Evolutionary conservation across 1,140 invertebrate species (phyloP).

Genomic region (Arctopsyche grandis): DNA sequence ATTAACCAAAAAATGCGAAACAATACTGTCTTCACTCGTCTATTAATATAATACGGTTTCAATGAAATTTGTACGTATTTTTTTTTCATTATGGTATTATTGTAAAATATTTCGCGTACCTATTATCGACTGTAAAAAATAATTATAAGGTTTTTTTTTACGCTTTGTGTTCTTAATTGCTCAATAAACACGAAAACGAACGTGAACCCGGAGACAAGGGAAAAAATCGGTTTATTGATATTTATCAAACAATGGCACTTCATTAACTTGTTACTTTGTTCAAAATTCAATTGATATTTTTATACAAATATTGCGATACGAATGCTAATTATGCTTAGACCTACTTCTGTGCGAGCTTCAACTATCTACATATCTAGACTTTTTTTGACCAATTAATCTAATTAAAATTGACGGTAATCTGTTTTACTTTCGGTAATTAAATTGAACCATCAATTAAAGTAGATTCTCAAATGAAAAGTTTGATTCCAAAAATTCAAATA

Average conservation of each 20-base stretch:
- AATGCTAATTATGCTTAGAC: neutral
- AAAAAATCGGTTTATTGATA: slow-evolving; percentile 29
- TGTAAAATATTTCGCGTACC: neutral
- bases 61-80: too few species aligned
- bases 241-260: slow-evolving; percentile 27
- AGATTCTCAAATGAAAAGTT: too few species aligned
- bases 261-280: slow-evolving; percentile 26
- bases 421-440: too few species aligned
- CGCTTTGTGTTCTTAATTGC: slow-evolving; percentile 29
- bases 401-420: too few species aligned
- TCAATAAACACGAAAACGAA: slow-evolving; percentile 28
- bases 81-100: neutral
- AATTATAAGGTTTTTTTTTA: slow-evolving; percentile 12
- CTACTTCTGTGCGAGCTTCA: too few species aligned
- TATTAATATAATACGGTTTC: neutral
- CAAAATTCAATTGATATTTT: slow-evolving; percentile 10
- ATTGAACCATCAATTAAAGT: too few species aligned
- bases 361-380: too few species aligned
- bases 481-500: too few species aligned
- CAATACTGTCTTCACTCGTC: too few species aligned
- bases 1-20: too few species aligned
- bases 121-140: slow-evolving; percentile 18
- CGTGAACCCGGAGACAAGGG: slow-evolving; percentile 18
- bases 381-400: too few species aligned
- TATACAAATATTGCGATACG: neutral